These are phyloP conservation scores for Bovichtus diacanthus DNA, from an alignment of 2,797 vertebrate species.

Conservation along the genomic window DNA sequence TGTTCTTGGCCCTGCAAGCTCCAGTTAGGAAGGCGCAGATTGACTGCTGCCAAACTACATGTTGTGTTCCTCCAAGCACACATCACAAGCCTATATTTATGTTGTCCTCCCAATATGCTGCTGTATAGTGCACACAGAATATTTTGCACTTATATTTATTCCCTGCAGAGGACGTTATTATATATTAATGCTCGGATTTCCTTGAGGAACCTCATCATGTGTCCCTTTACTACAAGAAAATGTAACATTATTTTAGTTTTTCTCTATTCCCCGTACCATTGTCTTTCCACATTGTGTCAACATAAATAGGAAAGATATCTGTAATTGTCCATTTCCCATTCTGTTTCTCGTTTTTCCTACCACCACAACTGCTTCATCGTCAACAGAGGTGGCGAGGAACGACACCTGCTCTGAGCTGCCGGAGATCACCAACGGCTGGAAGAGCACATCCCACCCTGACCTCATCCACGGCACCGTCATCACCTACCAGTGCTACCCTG, in stretches of 20 bases:
- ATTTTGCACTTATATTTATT: slow-evolving; percentile 19
- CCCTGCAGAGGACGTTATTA: slow-evolving; percentile 23
- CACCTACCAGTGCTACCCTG: slow-evolving; percentile 98
- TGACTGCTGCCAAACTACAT: slow-evolving; percentile 71
- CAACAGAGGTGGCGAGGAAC: slow-evolving; percentile 94
- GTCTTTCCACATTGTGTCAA: slow-evolving; percentile 1
- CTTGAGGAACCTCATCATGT: slow-evolving; percentile 11
- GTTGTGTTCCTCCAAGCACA: slow-evolving; percentile 69
- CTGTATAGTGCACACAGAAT: slow-evolving; percentile 39
- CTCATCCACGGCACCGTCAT: slow-evolving; percentile 94
- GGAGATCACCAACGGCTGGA: slow-evolving; percentile 96
- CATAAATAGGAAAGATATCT: neutral
- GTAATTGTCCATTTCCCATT: neutral
- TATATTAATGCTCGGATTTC: slow-evolving; percentile 36
- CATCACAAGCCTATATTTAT: slow-evolving; percentile 73
- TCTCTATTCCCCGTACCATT: neutral
- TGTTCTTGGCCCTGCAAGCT: slow-evolving; percentile 51
- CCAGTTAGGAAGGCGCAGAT: slow-evolving; percentile 55
- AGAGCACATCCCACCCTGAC: slow-evolving; percentile 95
- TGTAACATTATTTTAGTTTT: neutral
- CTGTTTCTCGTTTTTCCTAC: neutral
- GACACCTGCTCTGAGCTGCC: slow-evolving; percentile 97
- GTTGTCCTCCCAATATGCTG: slow-evolving; percentile 54
- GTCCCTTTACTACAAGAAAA: slow-evolving; percentile 15
- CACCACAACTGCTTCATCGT: neutral